Conservation (phyloP, 1,140 invertebrate genomes). For the Drosophila lacteicornis region DNA sequence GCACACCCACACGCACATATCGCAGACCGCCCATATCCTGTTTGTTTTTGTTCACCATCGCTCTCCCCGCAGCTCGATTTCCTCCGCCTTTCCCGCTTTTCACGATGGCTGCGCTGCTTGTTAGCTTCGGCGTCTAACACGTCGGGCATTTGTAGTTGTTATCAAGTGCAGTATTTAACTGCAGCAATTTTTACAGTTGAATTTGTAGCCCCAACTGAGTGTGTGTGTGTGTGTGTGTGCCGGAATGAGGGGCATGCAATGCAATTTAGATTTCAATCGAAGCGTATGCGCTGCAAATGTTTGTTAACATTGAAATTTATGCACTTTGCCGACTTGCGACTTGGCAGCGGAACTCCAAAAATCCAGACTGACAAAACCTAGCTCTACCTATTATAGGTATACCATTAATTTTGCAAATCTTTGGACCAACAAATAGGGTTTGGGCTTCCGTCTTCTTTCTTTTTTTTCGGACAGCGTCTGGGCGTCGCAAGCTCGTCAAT, state of each 20-base stretch:
- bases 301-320: slow-evolving; percentile 70
- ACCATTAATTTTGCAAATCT: slow-evolving; percentile 21
- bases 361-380: slow-evolving; percentile 35
- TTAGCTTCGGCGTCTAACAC: slow-evolving; percentile 70
- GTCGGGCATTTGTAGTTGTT: slow-evolving; percentile 71
- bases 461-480: slow-evolving; percentile 26
- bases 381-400: slow-evolving; percentile 11
- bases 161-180: slow-evolving; percentile 77
- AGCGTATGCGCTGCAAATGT: slow-evolving; percentile 55
- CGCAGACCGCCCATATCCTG: slow-evolving; percentile 71
- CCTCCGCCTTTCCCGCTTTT: slow-evolving; percentile 22
- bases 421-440: background rate
- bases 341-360: slow-evolving; percentile 5
- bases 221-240: slow-evolving; percentile 12
- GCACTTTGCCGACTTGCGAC: slow-evolving; percentile 37
- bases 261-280: slow-evolving; percentile 78
- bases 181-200: slow-evolving; percentile 77
- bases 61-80: slow-evolving; percentile 14
- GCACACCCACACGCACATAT: slow-evolving; percentile 43
- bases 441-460: background rate
- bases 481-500: slow-evolving; percentile 69
- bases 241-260: slow-evolving; percentile 40
- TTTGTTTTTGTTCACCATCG: slow-evolving; percentile 68
- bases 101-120: slow-evolving; percentile 57
- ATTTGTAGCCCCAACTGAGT: slow-evolving; percentile 53